Percentiles rank a stretch among this genome's conserved stretches.
Evolutionary conservation across 2,888 invertebrate genomes (phyloP).

Genomic region (Drosophila ochracea): DNA sequence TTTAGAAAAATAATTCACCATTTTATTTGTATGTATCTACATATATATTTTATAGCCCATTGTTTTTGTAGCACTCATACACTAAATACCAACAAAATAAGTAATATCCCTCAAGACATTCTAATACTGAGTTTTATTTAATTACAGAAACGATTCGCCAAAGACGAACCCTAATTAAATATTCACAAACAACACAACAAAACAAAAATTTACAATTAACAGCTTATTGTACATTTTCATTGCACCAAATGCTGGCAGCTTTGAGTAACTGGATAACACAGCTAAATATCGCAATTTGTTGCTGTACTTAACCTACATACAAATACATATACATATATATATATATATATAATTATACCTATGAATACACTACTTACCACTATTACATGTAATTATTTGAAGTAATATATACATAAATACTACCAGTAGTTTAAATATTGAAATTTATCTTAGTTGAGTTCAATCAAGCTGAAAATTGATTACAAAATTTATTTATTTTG

Average conservation of each 20-base stretch:
- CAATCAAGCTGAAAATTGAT: neutral
- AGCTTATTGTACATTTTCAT: constrained; percentile 49
- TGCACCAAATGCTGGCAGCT: constrained; percentile 63
- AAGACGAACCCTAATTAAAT: constrained; percentile 79
- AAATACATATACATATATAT: constrained; percentile 17
- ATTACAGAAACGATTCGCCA: constrained; percentile 87
- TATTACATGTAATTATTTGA: constrained; percentile 15
- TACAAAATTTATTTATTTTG: neutral
- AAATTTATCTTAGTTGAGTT: neutral
- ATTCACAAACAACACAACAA: constrained; percentile 51
- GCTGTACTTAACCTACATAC: constrained; percentile 41
- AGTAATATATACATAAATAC: constrained; percentile 4
- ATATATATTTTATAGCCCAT: neutral
- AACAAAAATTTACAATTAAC: constrained; percentile 42
- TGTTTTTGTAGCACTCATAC: constrained; percentile 8
- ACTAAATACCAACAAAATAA: constrained; percentile 11
- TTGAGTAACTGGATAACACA: constrained; percentile 57
- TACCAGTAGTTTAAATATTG: constrained; percentile 4
- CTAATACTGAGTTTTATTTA: constrained; percentile 65
- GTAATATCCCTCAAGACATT: constrained; percentile 29
- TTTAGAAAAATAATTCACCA: constrained; percentile 2
- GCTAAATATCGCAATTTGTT: constrained; percentile 51
- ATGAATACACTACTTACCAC: constrained; percentile 23
- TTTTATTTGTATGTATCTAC: neutral
- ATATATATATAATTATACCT: constrained; percentile 11